Evolutionary conservation across 2,888 invertebrate species (phyloP), one percentile per base, ranked within the genome.

Genomic region (Timandra comae): DNA sequence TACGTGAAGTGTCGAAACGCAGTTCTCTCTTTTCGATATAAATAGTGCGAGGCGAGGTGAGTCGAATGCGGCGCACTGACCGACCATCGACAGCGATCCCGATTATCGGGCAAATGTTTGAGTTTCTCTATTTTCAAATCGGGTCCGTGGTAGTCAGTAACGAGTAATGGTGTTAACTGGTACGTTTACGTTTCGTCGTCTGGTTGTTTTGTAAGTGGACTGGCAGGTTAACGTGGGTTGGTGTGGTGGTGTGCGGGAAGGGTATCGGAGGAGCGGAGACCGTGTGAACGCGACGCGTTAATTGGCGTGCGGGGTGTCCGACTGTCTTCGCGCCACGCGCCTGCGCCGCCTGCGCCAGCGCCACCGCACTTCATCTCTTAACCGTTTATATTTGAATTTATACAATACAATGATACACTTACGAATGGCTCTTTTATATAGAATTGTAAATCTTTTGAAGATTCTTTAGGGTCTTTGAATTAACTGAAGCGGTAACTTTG

Each of bases 111-210:
- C 73, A 73, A 74, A 78, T 77, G 76, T 74, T 78, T 78, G 69
- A 78, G 78, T 79, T 81, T 80, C 81, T 82, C 82, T 82, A 82
- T 84, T 84, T 84, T 81, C 79, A 79, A 79, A 80, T 79, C 71
- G 66, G 62, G 59, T 50, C 54, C 49, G 46, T 49, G 61, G 55
- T 55, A 72, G 72, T 71, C 71, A 40, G 50, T 62, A 46, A 40
- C 53, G 36, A 29, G 37, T 43, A 46, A 47, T 30, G 41, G 48
- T 41, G 39, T 46, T 41, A 69, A 73, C 72, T 64, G 48, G 63
- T 47, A 53, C 63, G 66, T 71, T 67, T 56, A 43, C 69, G 75
- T 72, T 68, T 33, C 37, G 41, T 33, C 46, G 45, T 46, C 34
- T 40, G 53, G 38, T 42, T 42, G 38, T 35, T 37, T 25, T 23